Conservation (phyloP, 2,797 vertebrate genomes). For the Acrossocheilus wenchowensis region DNA sequence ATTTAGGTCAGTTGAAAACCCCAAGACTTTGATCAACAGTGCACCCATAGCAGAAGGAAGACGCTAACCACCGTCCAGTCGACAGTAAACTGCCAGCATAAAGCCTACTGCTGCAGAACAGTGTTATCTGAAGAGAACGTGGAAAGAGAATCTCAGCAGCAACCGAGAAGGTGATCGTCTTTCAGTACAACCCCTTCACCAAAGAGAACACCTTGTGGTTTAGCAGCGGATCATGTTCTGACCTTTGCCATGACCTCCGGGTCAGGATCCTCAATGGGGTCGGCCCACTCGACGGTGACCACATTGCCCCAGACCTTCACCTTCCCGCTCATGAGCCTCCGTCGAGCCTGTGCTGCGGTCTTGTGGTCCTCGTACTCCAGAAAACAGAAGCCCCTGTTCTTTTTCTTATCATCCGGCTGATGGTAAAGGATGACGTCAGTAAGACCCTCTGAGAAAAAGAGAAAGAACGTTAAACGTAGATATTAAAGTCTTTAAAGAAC, state of each 20-base stretch:
- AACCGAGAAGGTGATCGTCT: neutral
- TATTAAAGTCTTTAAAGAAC: neutral
- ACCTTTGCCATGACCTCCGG: conserved; percentile 99
- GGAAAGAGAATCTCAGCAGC: neutral
- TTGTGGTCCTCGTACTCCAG: conserved; percentile 99
- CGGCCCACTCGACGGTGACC: conserved; percentile 98
- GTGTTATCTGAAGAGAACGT: neutral
- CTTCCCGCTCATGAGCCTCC: conserved; percentile 96
- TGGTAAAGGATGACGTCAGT: conserved; percentile 97
- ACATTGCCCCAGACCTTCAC: conserved; percentile 97
- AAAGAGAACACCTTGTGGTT: neutral
- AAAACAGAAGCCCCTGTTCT: conserved; percentile 98
- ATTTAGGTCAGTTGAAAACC: neutral
- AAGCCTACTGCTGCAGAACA: conserved; percentile 51
- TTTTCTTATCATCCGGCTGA: conserved; percentile 96
- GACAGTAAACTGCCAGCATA: conserved; percentile 37
- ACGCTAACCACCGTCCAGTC: too few species aligned
- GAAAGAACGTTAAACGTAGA: neutral
- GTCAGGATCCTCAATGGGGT: conserved; percentile 97
- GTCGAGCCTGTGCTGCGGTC: conserved; percentile 96
- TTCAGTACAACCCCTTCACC: neutral
- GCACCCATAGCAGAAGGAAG: neutral
- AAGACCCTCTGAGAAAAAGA: conserved; percentile 86
- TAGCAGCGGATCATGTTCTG: conserved; percentile 15
- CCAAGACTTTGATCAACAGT: neutral